These are phyloP conservation scores for Doris montereyensis DNA, from an alignment of 2,888 invertebrate species.

Conservation along the genomic window DNA sequence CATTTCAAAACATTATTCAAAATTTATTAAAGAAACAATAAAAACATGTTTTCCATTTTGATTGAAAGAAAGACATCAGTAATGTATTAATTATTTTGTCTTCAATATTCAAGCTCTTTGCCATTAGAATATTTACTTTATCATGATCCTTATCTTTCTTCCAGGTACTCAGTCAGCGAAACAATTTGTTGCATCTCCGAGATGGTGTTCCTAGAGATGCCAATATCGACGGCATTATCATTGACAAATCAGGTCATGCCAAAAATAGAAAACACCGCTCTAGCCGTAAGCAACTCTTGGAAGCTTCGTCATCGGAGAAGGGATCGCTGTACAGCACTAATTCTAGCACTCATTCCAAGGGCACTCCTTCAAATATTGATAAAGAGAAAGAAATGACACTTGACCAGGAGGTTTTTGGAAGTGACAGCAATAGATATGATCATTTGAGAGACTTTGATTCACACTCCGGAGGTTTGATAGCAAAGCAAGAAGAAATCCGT, in stretches of 20 bases:
- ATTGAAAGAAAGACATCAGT: too few relatives aligned
- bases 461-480: too few relatives aligned
- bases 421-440: background rate
- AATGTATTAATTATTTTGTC: too few relatives aligned
- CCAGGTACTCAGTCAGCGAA: constrained; percentile 39
- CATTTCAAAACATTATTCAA: too few relatives aligned
- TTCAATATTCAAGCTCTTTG: too few relatives aligned
- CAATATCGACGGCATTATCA: constrained; percentile 44
- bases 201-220: constrained; percentile 46
- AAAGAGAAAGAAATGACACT: background rate
- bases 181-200: constrained; percentile 41
- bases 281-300: constrained; percentile 17
- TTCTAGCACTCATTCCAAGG: too few relatives aligned
- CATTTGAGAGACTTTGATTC: too few relatives aligned
- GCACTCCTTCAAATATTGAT: background rate
- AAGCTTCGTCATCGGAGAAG: background rate
- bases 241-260: constrained; percentile 47
- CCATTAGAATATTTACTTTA: too few relatives aligned
- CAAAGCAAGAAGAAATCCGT: background rate
- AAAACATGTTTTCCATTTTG: too few relatives aligned
- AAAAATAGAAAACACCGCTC: constrained; percentile 39
- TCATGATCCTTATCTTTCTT: too few relatives aligned
- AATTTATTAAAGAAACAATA: too few relatives aligned
- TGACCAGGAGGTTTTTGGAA: background rate
- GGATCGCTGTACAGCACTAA: constrained; percentile 1